phyloP scores from a whole-genome alignment of 2,113 vertebrate species.

The Erythrocebus patas region DNA sequence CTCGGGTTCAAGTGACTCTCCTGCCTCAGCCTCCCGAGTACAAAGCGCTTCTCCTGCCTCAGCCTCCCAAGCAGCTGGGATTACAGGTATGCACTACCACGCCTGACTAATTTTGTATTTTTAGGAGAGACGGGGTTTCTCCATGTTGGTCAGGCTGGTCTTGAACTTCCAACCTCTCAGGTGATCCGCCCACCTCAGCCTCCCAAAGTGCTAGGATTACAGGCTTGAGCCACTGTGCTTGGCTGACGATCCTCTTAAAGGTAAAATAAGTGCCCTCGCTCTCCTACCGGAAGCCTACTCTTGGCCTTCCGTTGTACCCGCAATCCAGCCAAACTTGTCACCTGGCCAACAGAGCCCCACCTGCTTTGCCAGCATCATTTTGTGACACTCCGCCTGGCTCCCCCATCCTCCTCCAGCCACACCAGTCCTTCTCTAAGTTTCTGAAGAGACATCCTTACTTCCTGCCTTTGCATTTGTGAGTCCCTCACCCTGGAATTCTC shows the following conservation, averaged over 20 bases:
- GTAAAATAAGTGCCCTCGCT: not conserved
- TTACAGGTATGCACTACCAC: too few species aligned
- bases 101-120: too few species aligned
- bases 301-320: not conserved
- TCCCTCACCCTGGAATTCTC: not conserved
- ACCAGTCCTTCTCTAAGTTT: not conserved
- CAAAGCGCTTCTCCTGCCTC: too few species aligned
- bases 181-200: too few species aligned
- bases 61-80: too few species aligned
- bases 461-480: not conserved
- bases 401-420: not conserved
- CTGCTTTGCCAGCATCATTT: not conserved
- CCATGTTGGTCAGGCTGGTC: too few species aligned
- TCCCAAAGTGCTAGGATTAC: too few species aligned
- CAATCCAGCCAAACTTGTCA: too few species aligned
- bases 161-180: too few species aligned
- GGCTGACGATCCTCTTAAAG: not conserved
- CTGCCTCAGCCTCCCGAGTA: too few species aligned
- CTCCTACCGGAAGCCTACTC: not conserved
- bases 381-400: not conserved
- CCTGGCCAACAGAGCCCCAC: not conserved
- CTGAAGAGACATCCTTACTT: not conserved
- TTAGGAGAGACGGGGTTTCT: too few species aligned
- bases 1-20: too few species aligned
- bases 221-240: not conserved